Conservation (phyloP, 1,140 invertebrate genomes). For the Bombus sibiricus region DNA sequence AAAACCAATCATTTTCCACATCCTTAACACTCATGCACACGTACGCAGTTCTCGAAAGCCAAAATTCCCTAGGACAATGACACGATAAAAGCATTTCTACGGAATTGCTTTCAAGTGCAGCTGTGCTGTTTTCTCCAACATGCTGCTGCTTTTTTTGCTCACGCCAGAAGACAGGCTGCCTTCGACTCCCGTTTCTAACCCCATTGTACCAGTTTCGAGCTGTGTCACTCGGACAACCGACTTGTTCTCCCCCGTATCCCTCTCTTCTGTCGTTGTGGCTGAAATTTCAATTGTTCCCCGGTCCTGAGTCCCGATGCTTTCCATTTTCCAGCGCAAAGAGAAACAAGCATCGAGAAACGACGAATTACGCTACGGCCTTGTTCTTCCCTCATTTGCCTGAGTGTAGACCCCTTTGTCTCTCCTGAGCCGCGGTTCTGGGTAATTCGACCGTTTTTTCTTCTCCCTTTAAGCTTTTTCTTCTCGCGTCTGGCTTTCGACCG, state of each 20-base stretch:
- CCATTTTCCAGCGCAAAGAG: constrained; percentile 30
- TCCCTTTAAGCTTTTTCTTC: neutral
- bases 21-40: no score
- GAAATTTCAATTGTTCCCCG: constrained; percentile 43
- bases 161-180: neutral
- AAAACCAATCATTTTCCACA: no score
- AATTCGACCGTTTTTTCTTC: constrained; percentile 37
- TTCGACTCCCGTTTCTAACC: constrained; percentile 29
- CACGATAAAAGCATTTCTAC: constrained; percentile 31
- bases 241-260: neutral
- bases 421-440: neutral
- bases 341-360: constrained; percentile 41
- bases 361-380: constrained; percentile 35
- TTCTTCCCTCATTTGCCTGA: constrained; percentile 49
- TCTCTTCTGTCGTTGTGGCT: neutral
- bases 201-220: constrained; percentile 35
- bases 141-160: neutral
- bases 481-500: neutral
- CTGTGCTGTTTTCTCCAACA: constrained; percentile 17
- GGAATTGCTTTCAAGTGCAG: constrained; percentile 42
- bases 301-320: constrained; percentile 16
- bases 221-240: constrained; percentile 39
- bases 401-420: constrained; percentile 28
- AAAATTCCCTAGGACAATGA: neutral
- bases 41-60: no score